Percentiles rank a stretch among this genome's conserved stretches.
These are phyloP conservation scores for Saccostrea cuccullata DNA, from an alignment of 1,140 invertebrate genomes.

Conservation along the genomic window DNA sequence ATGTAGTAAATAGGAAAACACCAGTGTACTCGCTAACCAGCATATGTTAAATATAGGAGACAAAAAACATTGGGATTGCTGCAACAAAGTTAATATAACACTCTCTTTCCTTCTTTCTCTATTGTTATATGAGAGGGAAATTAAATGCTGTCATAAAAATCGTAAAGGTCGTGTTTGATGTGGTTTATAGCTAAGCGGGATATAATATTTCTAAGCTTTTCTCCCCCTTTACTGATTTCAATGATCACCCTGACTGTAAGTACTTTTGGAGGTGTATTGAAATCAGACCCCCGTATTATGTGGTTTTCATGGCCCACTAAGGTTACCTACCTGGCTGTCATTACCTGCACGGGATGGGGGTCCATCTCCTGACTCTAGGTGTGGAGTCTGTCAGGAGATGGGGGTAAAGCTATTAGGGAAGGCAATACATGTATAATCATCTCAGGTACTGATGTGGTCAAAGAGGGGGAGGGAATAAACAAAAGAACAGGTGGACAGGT, in stretches of 20 bases:
- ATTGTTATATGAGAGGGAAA: neutral
- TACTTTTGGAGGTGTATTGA: conserved; percentile 21
- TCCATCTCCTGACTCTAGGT: neutral
- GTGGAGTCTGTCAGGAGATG: neutral
- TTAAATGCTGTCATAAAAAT: neutral
- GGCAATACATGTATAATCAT: neutral
- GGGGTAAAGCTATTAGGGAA: neutral
- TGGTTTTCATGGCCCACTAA: neutral
- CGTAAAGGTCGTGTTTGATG: neutral
- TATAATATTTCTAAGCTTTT: neutral
- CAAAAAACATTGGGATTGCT: neutral
- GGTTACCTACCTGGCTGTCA: neutral
- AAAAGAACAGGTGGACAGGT: neutral
- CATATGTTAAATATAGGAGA: neutral
- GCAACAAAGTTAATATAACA: neutral
- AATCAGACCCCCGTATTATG: neutral
- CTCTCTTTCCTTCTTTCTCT: neutral
- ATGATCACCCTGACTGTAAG: neutral
- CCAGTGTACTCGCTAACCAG: neutral
- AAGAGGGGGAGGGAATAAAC: neutral
- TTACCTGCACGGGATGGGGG: neutral
- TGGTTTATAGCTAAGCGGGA: neutral
- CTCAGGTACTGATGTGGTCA: neutral
- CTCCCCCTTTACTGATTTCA: neutral
- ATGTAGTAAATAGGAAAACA: neutral